These are phyloP conservation scores for Dyspetes luteomarginatus DNA, from an alignment of 2,888 invertebrate species.

Conservation along the genomic window DNA sequence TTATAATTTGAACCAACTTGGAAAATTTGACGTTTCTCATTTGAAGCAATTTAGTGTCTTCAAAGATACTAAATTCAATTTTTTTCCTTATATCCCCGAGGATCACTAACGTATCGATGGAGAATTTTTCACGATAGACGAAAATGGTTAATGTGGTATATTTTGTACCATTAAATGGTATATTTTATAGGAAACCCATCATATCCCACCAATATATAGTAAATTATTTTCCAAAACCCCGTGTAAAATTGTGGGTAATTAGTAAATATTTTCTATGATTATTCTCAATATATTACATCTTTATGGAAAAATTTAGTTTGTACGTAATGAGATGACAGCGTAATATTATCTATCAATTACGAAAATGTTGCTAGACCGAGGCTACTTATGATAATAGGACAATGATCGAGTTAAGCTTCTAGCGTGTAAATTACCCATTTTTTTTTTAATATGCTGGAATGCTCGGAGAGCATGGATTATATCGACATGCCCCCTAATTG, in stretches of 20 bases:
- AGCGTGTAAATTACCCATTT: slow-evolving; percentile 18
- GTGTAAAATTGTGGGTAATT: slow-evolving; percentile 4
- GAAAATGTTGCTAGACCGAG: slow-evolving; percentile 9
- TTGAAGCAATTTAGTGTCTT: no score
- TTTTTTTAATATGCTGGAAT: slow-evolving; percentile 6
- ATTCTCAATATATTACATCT: slow-evolving; percentile 47
- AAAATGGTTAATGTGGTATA: slow-evolving; percentile 26
- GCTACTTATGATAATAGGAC: slow-evolving; percentile 5
- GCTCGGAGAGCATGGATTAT: slow-evolving; percentile 49
- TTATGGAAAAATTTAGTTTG: slow-evolving; percentile 24
- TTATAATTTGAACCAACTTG: no score
- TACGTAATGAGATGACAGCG: slow-evolving; percentile 1
- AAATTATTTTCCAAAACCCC: slow-evolving; percentile 17
- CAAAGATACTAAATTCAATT: no score
- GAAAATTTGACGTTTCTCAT: no score
- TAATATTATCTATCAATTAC: background rate
- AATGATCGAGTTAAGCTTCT: slow-evolving; percentile 26
- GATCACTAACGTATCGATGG: background rate
- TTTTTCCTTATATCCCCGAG: no score
- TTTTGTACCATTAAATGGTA: background rate
- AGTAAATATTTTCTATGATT: slow-evolving; percentile 26
- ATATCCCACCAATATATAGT: slow-evolving; percentile 6
- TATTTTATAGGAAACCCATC: slow-evolving; percentile 12
- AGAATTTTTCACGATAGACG: background rate
- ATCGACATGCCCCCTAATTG: slow-evolving; percentile 70